phyloP scores from a whole-genome alignment of 2,113 vertebrate species.

The Pangasianodon hypophthalmus region DNA sequence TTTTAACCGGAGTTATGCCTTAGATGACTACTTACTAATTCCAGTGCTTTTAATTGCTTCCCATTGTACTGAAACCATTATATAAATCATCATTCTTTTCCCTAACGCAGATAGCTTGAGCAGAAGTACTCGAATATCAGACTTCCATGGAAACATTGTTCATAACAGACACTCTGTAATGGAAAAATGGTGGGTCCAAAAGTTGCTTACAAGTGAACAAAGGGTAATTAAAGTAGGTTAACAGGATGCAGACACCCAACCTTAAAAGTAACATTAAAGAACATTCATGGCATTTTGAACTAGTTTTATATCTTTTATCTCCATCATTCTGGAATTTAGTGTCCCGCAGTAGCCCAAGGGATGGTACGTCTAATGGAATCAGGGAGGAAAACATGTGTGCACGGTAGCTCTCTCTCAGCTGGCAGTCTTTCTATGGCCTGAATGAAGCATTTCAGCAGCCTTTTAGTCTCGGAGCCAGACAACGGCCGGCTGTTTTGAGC shows the following conservation, averaged over 20 bases:
- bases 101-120: not conserved
- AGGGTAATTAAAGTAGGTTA: conserved; percentile 11
- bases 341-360: conserved; percentile 1
- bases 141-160: conserved; percentile 17
- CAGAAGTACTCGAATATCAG: not conserved
- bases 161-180: conserved; percentile 26
- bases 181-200: not conserved
- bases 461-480: conserved; percentile 51
- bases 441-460: conserved; percentile 55
- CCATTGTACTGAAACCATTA: not conserved
- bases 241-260: conserved; percentile 11
- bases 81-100: not conserved
- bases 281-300: conserved; percentile 18
- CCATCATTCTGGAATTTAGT: conserved; percentile 36
- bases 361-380: conserved; percentile 37
- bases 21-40: conserved; percentile 19
- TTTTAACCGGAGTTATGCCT: conserved; percentile 54
- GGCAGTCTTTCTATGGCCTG: conserved; percentile 33
- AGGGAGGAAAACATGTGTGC: conserved; percentile 51
- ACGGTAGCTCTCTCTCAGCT: conserved; percentile 52
- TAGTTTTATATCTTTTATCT: conserved; percentile 33
- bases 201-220: not conserved
- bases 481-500: conserved; percentile 47
- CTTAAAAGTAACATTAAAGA: conserved; percentile 16
- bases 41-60: conserved; percentile 6